These are phyloP conservation scores for Oasisia sp. DNA, from an alignment of 2,888 invertebrate genomes.

Conservation along the genomic window DNA sequence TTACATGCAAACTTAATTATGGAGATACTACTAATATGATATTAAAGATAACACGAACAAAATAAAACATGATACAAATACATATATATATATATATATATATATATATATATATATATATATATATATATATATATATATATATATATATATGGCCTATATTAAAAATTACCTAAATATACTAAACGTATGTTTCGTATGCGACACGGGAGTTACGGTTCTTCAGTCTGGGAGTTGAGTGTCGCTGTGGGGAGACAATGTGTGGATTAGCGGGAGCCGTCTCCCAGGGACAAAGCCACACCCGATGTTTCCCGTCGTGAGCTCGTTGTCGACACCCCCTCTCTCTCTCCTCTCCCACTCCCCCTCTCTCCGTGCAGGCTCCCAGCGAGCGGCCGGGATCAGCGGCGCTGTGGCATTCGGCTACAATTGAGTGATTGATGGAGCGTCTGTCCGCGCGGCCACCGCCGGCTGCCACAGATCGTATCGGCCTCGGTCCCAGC, in stretches of 20 bases:
- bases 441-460: not conserved
- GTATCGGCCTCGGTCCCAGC: not conserved
- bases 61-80: not conserved
- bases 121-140: constrained; percentile 29
- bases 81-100: too few species aligned
- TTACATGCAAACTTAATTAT: too few species aligned
- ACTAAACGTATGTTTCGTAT: too few species aligned
- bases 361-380: not conserved
- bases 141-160: constrained; percentile 19
- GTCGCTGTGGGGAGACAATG: not conserved
- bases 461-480: not conserved
- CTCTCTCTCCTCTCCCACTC: not conserved
- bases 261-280: not conserved
- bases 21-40: too few species aligned
- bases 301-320: not conserved
- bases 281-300: not conserved
- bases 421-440: constrained; percentile 5
- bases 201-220: too few species aligned
- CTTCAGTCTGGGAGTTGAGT: not conserved
- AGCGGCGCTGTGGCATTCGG: constrained; percentile 6
- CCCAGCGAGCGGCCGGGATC: not conserved
- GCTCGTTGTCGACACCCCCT: not conserved
- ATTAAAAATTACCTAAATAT: too few species aligned
- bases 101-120: constrained; percentile 19
- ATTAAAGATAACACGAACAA: too few species aligned